phyloP scores from a whole-genome alignment of 1,140 invertebrate genomes.

The Drosophila seguyi region DNA sequence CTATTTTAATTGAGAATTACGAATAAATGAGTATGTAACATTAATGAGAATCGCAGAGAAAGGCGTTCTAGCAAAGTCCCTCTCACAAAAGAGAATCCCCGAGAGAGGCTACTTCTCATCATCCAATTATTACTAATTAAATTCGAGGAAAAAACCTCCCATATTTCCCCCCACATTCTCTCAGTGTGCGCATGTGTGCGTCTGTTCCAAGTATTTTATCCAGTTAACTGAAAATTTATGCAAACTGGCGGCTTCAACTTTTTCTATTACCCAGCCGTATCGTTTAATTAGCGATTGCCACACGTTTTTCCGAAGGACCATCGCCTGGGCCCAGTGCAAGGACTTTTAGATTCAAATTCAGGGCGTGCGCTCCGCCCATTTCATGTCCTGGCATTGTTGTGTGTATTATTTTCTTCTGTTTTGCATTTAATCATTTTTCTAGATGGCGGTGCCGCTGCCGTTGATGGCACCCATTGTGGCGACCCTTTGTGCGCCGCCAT shows the following conservation, averaged over 20 bases:
- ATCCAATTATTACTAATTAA: not conserved
- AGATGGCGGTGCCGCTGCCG: conserved; percentile 30
- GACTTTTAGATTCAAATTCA: conserved; percentile 3
- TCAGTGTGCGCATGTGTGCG: conserved; percentile 22
- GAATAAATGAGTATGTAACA: not conserved
- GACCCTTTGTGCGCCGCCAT: conserved; percentile 74
- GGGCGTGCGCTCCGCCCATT: conserved; percentile 44
- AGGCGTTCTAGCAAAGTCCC: not conserved
- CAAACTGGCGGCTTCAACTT: conserved; percentile 57
- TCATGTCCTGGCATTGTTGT: conserved; percentile 51
- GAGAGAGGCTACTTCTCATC: not conserved
- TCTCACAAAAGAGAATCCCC: not conserved
- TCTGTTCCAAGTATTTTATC: conserved; percentile 33
- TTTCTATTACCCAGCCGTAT: conserved; percentile 70
- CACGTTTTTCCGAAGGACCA: conserved; percentile 23
- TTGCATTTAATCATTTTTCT: conserved; percentile 78
- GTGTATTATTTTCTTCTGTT: conserved; percentile 44
- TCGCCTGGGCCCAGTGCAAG: not conserved
- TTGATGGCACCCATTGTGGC: conserved; percentile 71
- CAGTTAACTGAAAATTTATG: conserved; percentile 70
- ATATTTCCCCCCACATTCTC: not conserved
- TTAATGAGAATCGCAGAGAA: not conserved
- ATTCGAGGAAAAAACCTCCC: not conserved
- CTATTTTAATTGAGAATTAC: no score
- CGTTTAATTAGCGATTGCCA: conserved; percentile 73